Evolutionary conservation across 1,140 invertebrate species (phyloP).

Genomic region (Bilobella aurantiaca): DNA sequence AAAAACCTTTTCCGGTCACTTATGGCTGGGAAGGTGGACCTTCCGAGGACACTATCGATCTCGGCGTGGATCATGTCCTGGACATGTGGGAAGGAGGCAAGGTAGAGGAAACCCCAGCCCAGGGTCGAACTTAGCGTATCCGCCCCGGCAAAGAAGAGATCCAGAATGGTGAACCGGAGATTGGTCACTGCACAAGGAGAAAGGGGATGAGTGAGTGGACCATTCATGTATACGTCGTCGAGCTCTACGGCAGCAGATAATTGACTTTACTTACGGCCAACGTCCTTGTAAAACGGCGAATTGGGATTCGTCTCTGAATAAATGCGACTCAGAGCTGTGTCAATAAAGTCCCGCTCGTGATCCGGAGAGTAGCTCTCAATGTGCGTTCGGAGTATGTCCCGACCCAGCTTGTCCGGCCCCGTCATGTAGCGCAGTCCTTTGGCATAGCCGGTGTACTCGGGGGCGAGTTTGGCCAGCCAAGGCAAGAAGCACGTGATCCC

Average conservation of each 20-base stretch:
- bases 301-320: slow-evolving; percentile 24
- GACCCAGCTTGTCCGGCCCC: slow-evolving; percentile 21
- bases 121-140: slow-evolving; percentile 70
- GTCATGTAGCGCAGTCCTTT: slow-evolving; percentile 19
- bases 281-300: slow-evolving; percentile 27
- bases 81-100: slow-evolving; percentile 63
- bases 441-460: slow-evolving; percentile 22
- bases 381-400: slow-evolving; percentile 27
- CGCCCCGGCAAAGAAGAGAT: slow-evolving; percentile 57
- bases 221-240: too few relatives aligned
- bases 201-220: too few relatives aligned
- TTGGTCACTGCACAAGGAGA: slow-evolving; percentile 29
- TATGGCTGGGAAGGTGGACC: slow-evolving; percentile 55
- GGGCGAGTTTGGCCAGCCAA: slow-evolving; percentile 31
- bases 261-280: slow-evolving; percentile 22
- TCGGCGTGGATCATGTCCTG: slow-evolving; percentile 68
- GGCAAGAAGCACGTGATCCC: slow-evolving; percentile 26
- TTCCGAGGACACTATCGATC: slow-evolving; percentile 64
- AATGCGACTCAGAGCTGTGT: slow-evolving; percentile 27
- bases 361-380: slow-evolving; percentile 20
- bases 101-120: slow-evolving; percentile 65
- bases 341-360: slow-evolving; percentile 32
- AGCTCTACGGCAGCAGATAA: too few relatives aligned
- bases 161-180: slow-evolving; percentile 25
- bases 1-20: too few relatives aligned